Conservation (phyloP, 2,797 vertebrate genomes). For the Lutjanus argentimaculatus region DNA sequence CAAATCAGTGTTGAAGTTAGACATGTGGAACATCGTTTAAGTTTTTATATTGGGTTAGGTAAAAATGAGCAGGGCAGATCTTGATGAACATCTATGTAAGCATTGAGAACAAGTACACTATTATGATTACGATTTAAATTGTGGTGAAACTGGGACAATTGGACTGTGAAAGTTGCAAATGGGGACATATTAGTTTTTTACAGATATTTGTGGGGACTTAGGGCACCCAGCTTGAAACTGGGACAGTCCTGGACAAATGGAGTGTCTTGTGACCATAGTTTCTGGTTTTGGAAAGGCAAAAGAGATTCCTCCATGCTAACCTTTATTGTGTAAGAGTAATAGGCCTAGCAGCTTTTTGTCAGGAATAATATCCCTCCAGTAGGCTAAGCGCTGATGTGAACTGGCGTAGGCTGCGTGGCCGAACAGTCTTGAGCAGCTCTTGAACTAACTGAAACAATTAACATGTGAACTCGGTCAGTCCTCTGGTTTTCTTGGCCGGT, state of each 20-base stretch:
- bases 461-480: slow-evolving; percentile 76
- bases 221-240: too few relatives aligned
- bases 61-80: too few relatives aligned
- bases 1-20: too few relatives aligned
- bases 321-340: slow-evolving; percentile 42
- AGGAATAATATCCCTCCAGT: slow-evolving; percentile 58
- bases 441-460: slow-evolving; percentile 67
- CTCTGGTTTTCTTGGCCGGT: slow-evolving; percentile 59
- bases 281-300: neutral
- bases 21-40: too few relatives aligned
- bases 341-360: slow-evolving; percentile 64
- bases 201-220: too few relatives aligned
- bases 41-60: too few relatives aligned
- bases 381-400: slow-evolving; percentile 44
- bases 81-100: too few relatives aligned
- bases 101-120: neutral
- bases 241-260: neutral
- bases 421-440: slow-evolving; percentile 34
- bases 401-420: slow-evolving; percentile 43
- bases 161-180: too few relatives aligned
- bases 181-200: too few relatives aligned
- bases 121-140: too few relatives aligned
- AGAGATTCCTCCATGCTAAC: slow-evolving; percentile 8
- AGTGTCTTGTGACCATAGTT: neutral
- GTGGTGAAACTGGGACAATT: too few relatives aligned